Evolutionary conservation across 2,797 vertebrate genomes (phyloP).

Genomic region (Apogon hyalosoma): DNA sequence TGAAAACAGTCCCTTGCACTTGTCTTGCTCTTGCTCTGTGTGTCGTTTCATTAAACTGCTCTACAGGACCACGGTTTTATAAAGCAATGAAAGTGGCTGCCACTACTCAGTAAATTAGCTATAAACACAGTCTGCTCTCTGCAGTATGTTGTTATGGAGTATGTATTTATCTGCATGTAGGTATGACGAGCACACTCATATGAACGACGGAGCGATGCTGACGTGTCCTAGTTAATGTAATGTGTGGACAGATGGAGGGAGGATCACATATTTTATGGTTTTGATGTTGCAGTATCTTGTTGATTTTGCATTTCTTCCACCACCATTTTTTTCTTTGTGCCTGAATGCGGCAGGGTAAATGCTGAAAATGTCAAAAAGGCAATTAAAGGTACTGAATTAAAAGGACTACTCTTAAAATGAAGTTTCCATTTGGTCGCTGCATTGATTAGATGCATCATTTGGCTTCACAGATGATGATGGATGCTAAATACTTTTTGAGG

Average conservation of each 20-base stretch:
- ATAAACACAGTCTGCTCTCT: constrained; percentile 67
- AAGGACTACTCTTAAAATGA: constrained; percentile 14
- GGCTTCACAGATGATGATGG: constrained; percentile 64
- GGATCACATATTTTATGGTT: constrained; percentile 63
- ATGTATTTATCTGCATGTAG: constrained; percentile 18
- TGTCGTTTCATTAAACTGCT: constrained; percentile 67
- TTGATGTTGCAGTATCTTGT: constrained; percentile 32
- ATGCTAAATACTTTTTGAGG: constrained; percentile 58
- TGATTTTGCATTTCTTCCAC: constrained; percentile 24
- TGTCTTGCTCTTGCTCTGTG: constrained; percentile 28
- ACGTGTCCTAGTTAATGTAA: constrained; percentile 60
- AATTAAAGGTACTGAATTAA: constrained; percentile 42
- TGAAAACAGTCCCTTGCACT: constrained; percentile 64
- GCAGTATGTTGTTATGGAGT: constrained; percentile 21
- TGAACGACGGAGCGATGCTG: constrained; percentile 51
- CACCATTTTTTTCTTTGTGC: constrained; percentile 4
- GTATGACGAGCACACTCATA: constrained; percentile 33
- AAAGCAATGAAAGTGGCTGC: constrained; percentile 63
- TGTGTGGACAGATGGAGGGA: constrained; percentile 76
- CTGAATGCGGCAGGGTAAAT: constrained; percentile 29
- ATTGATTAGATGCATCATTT: constrained; percentile 64
- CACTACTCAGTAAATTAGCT: constrained; percentile 66
- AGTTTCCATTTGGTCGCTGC: constrained; percentile 27
- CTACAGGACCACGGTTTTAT: constrained; percentile 64
- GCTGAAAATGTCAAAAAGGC: constrained; percentile 33